phyloP scores from a whole-genome alignment of 1,140 invertebrate species.

The Zaprionus ornatus region DNA sequence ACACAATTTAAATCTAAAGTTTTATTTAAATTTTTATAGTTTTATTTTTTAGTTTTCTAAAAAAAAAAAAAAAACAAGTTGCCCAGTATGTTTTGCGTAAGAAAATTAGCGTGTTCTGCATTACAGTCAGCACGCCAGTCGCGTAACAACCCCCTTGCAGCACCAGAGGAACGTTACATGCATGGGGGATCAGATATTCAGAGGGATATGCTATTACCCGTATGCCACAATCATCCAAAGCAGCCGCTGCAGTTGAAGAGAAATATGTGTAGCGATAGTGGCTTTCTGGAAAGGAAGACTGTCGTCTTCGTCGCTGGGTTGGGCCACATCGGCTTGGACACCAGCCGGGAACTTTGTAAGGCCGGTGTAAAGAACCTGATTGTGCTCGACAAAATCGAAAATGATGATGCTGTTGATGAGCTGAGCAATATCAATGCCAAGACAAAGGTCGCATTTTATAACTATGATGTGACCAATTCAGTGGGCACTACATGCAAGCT shows the following conservation, averaged over 20 bases:
- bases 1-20: too few species aligned
- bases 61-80: too few species aligned
- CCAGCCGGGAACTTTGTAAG: constrained; percentile 63
- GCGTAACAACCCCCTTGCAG: background rate
- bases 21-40: too few species aligned
- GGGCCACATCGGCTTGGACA: constrained; percentile 73
- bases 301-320: constrained; percentile 75
- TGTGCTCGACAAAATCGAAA: constrained; percentile 73
- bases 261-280: background rate
- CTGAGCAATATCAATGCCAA: constrained; percentile 69
- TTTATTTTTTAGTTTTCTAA: too few species aligned
- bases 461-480: constrained; percentile 72
- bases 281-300: constrained; percentile 68
- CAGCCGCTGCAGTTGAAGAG: background rate
- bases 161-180: background rate
- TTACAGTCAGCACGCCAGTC: background rate
- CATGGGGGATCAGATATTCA: background rate
- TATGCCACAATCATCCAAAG: background rate
- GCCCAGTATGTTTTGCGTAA: background rate
- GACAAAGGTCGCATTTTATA: constrained; percentile 61
- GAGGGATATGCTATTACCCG: background rate
- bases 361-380: constrained; percentile 64
- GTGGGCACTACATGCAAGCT: constrained; percentile 57
- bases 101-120: background rate
- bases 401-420: constrained; percentile 58